Base-by-base conservation (phyloP, 2,888 invertebrate species). In the Eustalomyia histrio region DNA sequence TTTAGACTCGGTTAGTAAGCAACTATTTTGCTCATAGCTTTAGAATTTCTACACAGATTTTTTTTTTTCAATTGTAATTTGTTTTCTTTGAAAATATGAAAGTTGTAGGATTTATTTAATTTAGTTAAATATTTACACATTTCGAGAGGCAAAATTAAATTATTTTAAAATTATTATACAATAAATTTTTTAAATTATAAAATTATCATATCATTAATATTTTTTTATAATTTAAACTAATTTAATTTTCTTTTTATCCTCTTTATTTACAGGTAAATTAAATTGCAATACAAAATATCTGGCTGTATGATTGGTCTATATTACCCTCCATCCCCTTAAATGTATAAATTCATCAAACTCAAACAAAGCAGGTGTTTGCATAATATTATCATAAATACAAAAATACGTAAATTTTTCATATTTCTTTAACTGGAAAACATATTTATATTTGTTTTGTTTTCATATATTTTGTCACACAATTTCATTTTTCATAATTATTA, bases 221-320 rank as follows among this genome's bases (percentile, higher is more conserved):
- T 29, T 29, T 6, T 29, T 29, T 29, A 29, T 7, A 24, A 24
- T 24, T 24, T 29, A n/a, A 8, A 57, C 10, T 57, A 57, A 57
- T 55, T 55, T 53, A 18, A 10, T 14, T 50, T 10, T 67, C 33
- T 17, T 2, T 24, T 29, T 7, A 29, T 14, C 67, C 52, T 24
- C 5, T 73, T 47, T 68, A 67, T 21, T 79, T 79, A n/a, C 78
- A 79, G 78, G 78, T 79, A 79, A 68, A 61, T 73, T 63, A 35
- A 58, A 18, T 10, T 21, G 5, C 4, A 4, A 43, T 18, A 24
- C n/a, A 64, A 10, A 12, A 14, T 47, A 6, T 60, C 55, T 60
- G 53, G 63, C 39, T 72, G n/a, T 16, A 53, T 67, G 68, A 14
- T 64, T 24, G 24, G 2, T 76, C 33, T 57, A 10, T 47, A n/a